Evolutionary conservation across 2,113 vertebrate genomes (phyloP), one percentile per base, ranked within the genome.

Genomic region (Damaliscus lunatus): DNA sequence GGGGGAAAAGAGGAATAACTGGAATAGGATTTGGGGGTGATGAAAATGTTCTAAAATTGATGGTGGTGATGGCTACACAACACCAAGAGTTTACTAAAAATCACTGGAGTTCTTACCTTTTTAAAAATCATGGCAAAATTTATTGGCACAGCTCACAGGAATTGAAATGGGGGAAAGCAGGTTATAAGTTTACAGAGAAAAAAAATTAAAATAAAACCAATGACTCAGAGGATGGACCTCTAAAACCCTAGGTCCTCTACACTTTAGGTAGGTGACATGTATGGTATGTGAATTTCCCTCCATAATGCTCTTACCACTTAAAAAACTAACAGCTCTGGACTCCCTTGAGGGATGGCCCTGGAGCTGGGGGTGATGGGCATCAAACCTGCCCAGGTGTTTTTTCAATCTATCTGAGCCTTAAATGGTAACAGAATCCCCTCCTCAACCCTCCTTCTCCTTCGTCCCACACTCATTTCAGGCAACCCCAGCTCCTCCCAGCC

Each of bases 101-200:
- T 21, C 5, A 52, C 0, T 52, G 59, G 85, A 60, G 23, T 82
- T 17, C 27, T 40, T 12, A 9, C 43, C 10, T 23, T 71, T 93
- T n/a, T 80, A 83, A 96, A 98, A 99, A 98, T 99, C 98, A 98
- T 85, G 97, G 97, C 97, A 98, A 97, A 98, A 97, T 99, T 99
- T 99, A 99, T 99, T 99, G 98, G 99, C 98, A 92, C 98, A 99
- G 97, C 99, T 99, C 60, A 62, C 6, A 62, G 29, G 29, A 62
- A 62, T 96, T 98, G 98, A 99, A 98, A 98, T 97, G 97, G 71
- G 4, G 92, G 86, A 92, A 95, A 90, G 97, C 97, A 96, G 94
- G 89, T 98, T 98, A 14, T 74, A 98, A 27, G 97, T 97, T 98
- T 98, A 98, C 95, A 98, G 94, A 83, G 80, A 3, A 82, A 97